These are phyloP conservation scores for Anolis sagrei DNA, from an alignment of 2,113 vertebrate species.

Conservation along the genomic window DNA sequence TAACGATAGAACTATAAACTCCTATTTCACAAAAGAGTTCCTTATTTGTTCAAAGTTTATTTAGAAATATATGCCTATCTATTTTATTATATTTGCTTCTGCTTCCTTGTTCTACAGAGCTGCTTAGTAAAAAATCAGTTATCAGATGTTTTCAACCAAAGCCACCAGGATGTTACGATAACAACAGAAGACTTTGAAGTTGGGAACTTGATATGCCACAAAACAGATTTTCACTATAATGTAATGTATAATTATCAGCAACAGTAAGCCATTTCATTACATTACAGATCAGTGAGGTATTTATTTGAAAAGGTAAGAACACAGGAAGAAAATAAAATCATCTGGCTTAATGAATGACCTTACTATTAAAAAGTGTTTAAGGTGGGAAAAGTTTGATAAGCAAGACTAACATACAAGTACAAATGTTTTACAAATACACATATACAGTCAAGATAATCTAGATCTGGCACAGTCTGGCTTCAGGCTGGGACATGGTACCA, in stretches of 20 bases:
- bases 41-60: not conserved
- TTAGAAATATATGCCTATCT: not conserved
- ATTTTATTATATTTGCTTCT: not conserved
- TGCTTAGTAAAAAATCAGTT: not conserved
- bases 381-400: not conserved
- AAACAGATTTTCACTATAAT: constrained; percentile 12
- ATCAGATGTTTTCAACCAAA: not conserved
- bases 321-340: constrained; percentile 12
- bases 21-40: not conserved
- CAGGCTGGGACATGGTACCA: too few species aligned
- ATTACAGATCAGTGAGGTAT: not conserved
- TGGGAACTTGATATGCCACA: constrained; percentile 15
- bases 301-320: not conserved
- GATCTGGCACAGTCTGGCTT: too few species aligned
- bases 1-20: too few species aligned
- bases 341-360: not conserved
- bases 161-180: constrained; percentile 17
- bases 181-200: constrained; percentile 14
- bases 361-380: not conserved
- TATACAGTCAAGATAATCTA: not conserved
- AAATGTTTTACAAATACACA: not conserved
- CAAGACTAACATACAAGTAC: not conserved
- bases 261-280: not conserved
- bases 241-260: not conserved
- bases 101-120: not conserved